Percentiles rank a stretch among this genome's conserved stretches.
These are phyloP conservation scores for Oligia fasciuncula DNA, from an alignment of 2,888 invertebrate genomes.

Conservation along the genomic window DNA sequence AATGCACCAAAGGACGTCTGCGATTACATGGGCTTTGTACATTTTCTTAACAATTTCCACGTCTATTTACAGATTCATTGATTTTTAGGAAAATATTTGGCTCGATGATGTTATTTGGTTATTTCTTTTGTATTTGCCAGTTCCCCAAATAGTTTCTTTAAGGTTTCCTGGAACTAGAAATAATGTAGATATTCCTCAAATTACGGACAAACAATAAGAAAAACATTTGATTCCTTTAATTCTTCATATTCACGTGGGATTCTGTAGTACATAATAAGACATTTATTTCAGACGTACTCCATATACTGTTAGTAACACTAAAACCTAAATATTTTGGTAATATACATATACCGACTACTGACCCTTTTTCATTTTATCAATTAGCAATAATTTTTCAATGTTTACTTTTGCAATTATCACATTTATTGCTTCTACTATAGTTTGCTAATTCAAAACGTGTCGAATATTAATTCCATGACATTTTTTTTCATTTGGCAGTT, in stretches of 20 bases:
- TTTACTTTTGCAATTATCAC: constrained; percentile 12
- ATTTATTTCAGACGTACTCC: too few relatives aligned
- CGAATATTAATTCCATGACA: neutral
- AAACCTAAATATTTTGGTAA: constrained; percentile 21
- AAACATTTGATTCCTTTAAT: constrained; percentile 3
- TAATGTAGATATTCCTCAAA: constrained; percentile 12
- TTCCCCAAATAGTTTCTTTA: constrained; percentile 38
- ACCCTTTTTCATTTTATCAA: constrained; percentile 18
- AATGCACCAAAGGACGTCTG: constrained; percentile 64
- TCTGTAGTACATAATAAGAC: neutral
- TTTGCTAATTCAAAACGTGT: neutral
- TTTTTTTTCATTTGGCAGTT: neutral
- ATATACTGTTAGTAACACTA: too few relatives aligned
- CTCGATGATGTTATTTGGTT: constrained; percentile 7
- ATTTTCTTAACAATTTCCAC: constrained; percentile 40
- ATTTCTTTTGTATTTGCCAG: constrained; percentile 50
- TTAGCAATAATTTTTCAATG: constrained; percentile 22
- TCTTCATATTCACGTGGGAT: neutral
- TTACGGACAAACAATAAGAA: constrained; percentile 5
- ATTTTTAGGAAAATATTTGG: constrained; percentile 38
- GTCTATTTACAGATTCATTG: constrained; percentile 37
- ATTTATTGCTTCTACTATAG: neutral
- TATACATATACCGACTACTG: constrained; percentile 2
- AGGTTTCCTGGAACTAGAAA: constrained; percentile 15
- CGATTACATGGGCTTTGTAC: constrained; percentile 45